These are phyloP conservation scores for Tuberolachnus salignus DNA, from an alignment of 2,888 invertebrate genomes.

Conservation along the genomic window DNA sequence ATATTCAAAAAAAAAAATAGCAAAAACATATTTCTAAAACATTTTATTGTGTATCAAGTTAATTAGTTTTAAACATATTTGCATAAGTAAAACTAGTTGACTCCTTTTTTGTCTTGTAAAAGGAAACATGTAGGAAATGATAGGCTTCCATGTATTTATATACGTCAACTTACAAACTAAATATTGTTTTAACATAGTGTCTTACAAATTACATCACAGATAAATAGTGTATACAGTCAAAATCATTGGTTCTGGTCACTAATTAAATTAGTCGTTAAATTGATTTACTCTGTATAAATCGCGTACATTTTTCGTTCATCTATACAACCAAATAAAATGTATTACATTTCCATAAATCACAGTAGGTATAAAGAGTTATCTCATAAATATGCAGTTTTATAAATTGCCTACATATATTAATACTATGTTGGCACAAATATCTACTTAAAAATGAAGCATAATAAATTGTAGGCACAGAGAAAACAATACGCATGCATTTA, in stretches of 20 bases:
- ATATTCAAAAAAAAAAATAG: too few relatives aligned
- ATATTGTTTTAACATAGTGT: conserved; percentile 2
- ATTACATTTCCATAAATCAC: not conserved
- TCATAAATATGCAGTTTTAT: not conserved
- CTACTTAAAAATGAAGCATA: not conserved
- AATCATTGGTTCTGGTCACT: not conserved
- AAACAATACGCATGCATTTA: not conserved
- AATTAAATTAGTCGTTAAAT: not conserved
- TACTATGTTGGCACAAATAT: not conserved
- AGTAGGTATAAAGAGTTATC: not conserved
- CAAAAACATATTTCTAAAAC: too few relatives aligned
- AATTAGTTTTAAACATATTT: too few relatives aligned
- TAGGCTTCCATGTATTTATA: not conserved
- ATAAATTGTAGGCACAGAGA: not conserved
- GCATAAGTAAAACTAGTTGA: too few relatives aligned
- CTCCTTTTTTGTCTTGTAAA: too few relatives aligned
- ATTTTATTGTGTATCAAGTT: too few relatives aligned
- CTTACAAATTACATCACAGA: conserved; percentile 6
- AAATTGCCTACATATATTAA: not conserved
- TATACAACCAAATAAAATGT: not conserved
- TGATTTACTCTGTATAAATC: not conserved
- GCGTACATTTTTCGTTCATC: not conserved
- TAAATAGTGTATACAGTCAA: conserved; percentile 6
- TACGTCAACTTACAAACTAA: not conserved
- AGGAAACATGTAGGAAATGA: too few relatives aligned